Conservation (phyloP, 2,797 vertebrate genomes). For the Salmo trutta region DNA sequence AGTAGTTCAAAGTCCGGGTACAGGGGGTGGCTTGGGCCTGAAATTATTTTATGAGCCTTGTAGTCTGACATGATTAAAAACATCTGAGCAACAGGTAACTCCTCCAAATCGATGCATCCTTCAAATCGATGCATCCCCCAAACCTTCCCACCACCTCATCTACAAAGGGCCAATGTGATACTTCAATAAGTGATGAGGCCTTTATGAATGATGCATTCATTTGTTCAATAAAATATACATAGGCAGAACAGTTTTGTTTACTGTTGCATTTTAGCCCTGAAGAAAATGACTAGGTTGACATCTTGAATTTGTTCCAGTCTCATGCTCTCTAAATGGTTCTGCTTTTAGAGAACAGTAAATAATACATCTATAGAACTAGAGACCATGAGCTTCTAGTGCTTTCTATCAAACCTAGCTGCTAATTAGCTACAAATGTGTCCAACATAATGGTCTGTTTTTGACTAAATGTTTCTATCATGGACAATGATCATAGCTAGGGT, state of each 20-base stretch:
- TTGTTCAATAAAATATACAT: slow-evolving; percentile 27
- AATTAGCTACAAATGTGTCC: neutral
- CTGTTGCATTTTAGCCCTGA: slow-evolving; percentile 12
- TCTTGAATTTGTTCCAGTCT: neutral
- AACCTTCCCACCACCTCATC: neutral
- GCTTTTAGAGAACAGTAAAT: neutral
- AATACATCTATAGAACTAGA: neutral
- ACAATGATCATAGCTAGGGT: no score
- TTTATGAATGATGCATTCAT: slow-evolving; percentile 38
- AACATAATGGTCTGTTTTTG: neutral
- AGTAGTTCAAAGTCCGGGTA: no score
- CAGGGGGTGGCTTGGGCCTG: no score
- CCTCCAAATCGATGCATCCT: no score
- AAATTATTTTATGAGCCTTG: no score
- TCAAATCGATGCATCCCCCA: no score
- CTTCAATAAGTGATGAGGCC: slow-evolving; percentile 48
- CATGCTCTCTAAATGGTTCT: neutral
- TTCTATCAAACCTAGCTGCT: neutral
- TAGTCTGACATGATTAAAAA: no score
- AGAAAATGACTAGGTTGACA: neutral
- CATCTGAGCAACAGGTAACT: no score
- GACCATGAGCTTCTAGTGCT: neutral
- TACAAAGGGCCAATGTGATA: neutral
- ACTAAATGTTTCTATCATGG: no score
- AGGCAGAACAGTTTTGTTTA: neutral